A percentile compares a stretch with the other conserved stretches of the same genome.
Conservation (phyloP, 2,797 vertebrate genomes). For the Micrastur ruficollis region DNA sequence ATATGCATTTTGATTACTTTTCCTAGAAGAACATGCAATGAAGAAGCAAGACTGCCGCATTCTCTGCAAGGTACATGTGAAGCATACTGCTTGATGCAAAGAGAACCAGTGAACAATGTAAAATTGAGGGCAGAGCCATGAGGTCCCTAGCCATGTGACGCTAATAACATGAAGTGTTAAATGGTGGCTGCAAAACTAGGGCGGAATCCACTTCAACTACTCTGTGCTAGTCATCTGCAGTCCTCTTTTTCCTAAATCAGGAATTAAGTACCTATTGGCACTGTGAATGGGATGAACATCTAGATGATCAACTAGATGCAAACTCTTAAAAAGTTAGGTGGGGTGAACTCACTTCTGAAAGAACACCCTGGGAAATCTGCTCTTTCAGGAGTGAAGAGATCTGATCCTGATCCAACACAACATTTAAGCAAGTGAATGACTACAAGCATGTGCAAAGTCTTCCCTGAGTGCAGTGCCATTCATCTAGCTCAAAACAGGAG, state of each 20-base stretch:
- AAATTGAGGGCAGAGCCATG: neutral
- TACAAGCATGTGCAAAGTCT: neutral
- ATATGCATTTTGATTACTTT: slow-evolving; percentile 57
- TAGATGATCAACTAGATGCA: neutral
- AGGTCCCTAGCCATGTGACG: accelerated
- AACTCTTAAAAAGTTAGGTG: neutral
- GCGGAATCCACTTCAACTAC: neutral
- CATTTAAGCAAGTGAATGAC: neutral
- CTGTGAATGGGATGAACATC: neutral
- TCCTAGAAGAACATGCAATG: slow-evolving; percentile 18
- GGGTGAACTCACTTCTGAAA: neutral
- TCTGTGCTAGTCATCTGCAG: neutral
- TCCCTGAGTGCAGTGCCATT: neutral
- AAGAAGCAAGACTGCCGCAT: neutral
- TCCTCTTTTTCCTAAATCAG: neutral
- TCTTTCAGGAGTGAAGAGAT: neutral
- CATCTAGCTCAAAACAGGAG: neutral
- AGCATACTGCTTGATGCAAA: neutral
- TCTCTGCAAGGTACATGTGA: neutral
- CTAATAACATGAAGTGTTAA: neutral
- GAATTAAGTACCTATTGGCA: neutral
- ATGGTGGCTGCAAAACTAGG: neutral
- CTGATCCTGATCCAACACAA: neutral
- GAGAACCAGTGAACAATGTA: neutral
- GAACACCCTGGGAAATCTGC: neutral